Conservation (phyloP, 2,888 invertebrate species). For the Ommatoiulus sabulosus region DNA sequence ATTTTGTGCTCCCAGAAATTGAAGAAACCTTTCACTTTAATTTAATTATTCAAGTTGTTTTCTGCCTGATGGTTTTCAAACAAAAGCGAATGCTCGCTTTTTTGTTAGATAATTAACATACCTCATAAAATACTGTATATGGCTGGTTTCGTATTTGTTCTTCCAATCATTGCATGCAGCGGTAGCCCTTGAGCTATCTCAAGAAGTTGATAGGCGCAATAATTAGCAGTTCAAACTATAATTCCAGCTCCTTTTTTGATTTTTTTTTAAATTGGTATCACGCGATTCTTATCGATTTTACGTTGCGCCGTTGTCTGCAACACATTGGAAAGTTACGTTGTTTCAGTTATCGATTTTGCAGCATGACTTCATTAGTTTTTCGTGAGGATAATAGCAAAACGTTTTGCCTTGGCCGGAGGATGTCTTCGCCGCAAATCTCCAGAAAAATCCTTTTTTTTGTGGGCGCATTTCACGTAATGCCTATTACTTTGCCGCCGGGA, state of each 20-base stretch:
- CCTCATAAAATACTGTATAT: too few relatives aligned
- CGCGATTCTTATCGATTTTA: neutral
- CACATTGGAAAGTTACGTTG: neutral
- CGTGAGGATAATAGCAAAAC: neutral
- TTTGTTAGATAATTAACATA: too few relatives aligned
- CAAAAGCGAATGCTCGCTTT: too few relatives aligned
- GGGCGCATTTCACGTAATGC: neutral
- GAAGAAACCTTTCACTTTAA: too few relatives aligned
- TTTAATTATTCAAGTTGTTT: too few relatives aligned
- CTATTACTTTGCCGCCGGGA: neutral
- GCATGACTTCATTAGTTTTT: slow-evolving; percentile 5
- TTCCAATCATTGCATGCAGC: too few relatives aligned
- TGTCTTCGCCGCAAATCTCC: neutral
- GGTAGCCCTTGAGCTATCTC: neutral
- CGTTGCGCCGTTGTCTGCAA: neutral
- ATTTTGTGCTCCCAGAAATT: too few relatives aligned
- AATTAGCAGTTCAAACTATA: neutral
- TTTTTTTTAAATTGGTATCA: neutral
- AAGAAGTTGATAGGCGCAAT: neutral
- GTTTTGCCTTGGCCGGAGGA: neutral
- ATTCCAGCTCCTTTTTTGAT: neutral
- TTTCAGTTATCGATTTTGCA: neutral
- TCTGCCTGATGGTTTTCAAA: too few relatives aligned
- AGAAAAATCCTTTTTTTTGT: neutral
- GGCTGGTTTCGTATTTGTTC: too few relatives aligned